Evolutionary conservation across 1,140 invertebrate genomes (phyloP).

Genomic region (Drosophila melanogaster): Release_6_plus_ISO1_MT NT_033777.3:12337501-12338000

Average conservation of each 20-base stretch:
- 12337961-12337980: constrained; percentile 44
- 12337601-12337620: constrained; percentile 26
- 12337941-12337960: constrained; percentile 34
- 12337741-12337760: constrained; percentile 8
- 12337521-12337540: constrained; percentile 70
- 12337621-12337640: constrained; percentile 50
- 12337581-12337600: constrained; percentile 76
- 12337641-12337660: constrained; percentile 29
- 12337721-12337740: constrained; percentile 20
- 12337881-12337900: neutral
- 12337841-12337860: neutral
- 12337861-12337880: neutral
- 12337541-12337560: constrained; percentile 82
- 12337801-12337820: neutral
- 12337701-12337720: constrained; percentile 39
- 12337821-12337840: neutral
- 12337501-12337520: constrained; percentile 37
- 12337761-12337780: constrained; percentile 5
- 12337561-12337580: constrained; percentile 79
- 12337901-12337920: neutral
- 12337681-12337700: constrained; percentile 28
- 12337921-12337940: constrained; percentile 41
- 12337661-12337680: constrained; percentile 25
- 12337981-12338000: constrained; percentile 51
- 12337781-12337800: neutral